Base-by-base conservation (phyloP, 2,113 vertebrate species). In the Ondatra zibethicus region DNA sequence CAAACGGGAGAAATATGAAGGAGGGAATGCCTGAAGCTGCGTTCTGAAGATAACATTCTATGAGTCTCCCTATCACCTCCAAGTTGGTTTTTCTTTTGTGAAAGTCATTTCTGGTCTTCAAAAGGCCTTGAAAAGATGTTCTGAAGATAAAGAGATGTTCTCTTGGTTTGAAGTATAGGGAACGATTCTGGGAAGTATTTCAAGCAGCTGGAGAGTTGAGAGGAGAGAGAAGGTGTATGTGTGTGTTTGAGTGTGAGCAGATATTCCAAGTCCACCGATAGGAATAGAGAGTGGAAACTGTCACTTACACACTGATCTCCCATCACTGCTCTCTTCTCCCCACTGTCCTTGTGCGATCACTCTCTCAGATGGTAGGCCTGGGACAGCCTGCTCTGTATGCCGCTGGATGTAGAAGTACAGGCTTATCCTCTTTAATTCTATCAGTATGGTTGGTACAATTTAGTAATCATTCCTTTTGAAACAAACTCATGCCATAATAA, bases 391-490 rank as follows among this genome's bases (percentile, higher is more conserved):
- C n/a, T 61, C 36, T 70, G 31, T 73, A 47, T 89, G 31, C 50
- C 77, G 89, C 45, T 70, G 85, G 45, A 45, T 93, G 84, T 75
- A n/a, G 39, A 90, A 82, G 27, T 93, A 29, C 2, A 39, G 5
- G 6, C 33, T 47, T 93, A 93, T 80, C 36, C 33, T 76, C 58
- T 89, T 94, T 92, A 92, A 78, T 89, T 45, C 52, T 91, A 75
- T 63, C 68, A 75, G 91, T 70, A 92, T 89, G 93, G 96, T 96
- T 93, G 73, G 66, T 82, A 36, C 75, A 94, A 96, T 97, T 96
- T 91, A 96, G 93, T 94, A 95, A 93, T 94, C 94, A 29, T 89
- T 27, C 87, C 61, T 92, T 97, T 96, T 92, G 65, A 93, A 76
- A 95, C 78, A 95, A 95, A 78, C 23, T 95, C 42, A 89, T 89